Percentiles rank a stretch among this genome's conserved stretches.
phyloP scores from a whole-genome alignment of 92 coral and sea anemone genomes.

The Zoanthus sansibaricus region DNA sequence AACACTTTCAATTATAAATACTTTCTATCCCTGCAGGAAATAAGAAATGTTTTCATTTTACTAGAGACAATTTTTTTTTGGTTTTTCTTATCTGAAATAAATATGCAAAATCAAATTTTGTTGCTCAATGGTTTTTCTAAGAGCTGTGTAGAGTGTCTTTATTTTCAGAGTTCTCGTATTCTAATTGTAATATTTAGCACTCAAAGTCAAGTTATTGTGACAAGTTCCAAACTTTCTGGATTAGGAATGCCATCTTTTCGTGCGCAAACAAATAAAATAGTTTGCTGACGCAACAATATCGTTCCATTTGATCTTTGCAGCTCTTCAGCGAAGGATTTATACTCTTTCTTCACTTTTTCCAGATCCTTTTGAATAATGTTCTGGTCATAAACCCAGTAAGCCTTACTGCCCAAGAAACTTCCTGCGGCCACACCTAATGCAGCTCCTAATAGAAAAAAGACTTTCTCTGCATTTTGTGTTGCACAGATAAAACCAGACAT shows the following conservation, averaged over 20 bases:
- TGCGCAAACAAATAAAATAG: constrained; percentile 24
- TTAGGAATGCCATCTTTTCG: not conserved
- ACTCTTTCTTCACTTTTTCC: not conserved
- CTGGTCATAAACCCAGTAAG: constrained; percentile 18
- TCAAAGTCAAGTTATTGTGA: not conserved
- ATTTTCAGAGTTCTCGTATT: not conserved
- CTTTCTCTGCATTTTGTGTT: not conserved
- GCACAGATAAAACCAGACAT: no score
- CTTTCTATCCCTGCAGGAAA: not conserved
- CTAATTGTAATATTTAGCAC: not conserved
- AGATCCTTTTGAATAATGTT: not conserved
- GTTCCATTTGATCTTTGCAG: not conserved
- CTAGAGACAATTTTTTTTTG: no score
- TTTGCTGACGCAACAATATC: not conserved
- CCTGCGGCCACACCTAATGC: not conserved
- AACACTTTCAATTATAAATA: not conserved
- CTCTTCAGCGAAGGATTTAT: not conserved
- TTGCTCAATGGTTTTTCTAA: not conserved
- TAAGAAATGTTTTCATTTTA: not conserved
- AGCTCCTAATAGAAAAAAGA: not conserved
- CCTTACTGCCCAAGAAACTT: constrained; percentile 11
- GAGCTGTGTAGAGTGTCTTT: not conserved
- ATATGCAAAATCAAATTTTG: not conserved
- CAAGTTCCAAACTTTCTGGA: constrained; percentile 21
- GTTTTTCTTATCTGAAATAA: no score